These are phyloP conservation scores for Mus spicilegus DNA, from an alignment of 2,113 vertebrate genomes.

Conservation along the genomic window DNA sequence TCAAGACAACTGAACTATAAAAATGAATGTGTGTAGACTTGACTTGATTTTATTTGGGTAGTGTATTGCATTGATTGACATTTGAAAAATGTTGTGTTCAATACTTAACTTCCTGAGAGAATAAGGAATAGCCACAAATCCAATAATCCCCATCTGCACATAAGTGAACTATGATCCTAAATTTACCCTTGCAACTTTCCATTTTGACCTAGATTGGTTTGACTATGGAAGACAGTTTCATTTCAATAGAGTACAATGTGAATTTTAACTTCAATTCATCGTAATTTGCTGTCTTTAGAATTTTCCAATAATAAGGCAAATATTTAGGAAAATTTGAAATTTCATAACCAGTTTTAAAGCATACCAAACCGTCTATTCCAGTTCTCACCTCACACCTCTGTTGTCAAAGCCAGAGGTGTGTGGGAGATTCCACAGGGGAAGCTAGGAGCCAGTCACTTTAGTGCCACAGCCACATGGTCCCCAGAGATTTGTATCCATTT, in stretches of 20 bases:
- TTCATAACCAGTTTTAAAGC: neutral
- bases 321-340: constrained; percentile 1
- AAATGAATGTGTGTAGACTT: neutral
- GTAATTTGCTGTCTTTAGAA: neutral
- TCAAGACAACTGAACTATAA: constrained; percentile 43
- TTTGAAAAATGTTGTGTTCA: constrained; percentile 60
- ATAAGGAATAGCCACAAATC: constrained; percentile 32
- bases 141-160: constrained; percentile 4
- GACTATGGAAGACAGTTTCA: neutral
- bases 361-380: neutral
- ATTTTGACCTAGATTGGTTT: constrained; percentile 20
- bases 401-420: neutral
- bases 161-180: neutral
- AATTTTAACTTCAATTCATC: neutral
- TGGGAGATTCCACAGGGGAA: rapidly evolving
- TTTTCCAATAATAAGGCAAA: neutral
- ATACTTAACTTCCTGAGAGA: constrained; percentile 27
- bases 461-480: neutral
- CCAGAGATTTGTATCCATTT: neutral
- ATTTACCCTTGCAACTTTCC: neutral
- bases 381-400: neutral
- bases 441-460: neutral
- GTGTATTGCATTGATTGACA: constrained; percentile 51
- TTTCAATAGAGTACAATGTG: neutral
- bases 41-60: constrained; percentile 52